Conservation (phyloP, 2,797 vertebrate genomes). For the Lepilemur ruficaudatus region DNA sequence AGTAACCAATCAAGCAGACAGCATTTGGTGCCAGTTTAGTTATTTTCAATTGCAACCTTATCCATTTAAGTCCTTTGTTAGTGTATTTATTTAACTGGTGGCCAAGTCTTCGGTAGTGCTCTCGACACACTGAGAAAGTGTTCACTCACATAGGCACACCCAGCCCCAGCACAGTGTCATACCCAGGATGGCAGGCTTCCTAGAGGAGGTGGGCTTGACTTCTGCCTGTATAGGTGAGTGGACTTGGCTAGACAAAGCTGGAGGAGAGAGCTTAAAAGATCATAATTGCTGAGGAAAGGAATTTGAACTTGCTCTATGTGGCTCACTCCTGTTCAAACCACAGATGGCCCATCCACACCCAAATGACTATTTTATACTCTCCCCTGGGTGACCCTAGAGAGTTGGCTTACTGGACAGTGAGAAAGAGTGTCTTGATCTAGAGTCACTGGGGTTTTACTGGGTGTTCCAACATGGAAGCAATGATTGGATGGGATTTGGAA, state of each 20-base stretch:
- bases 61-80: not conserved
- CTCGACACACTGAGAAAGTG: not conserved
- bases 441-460: not conserved
- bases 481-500: not conserved
- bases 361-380: not conserved
- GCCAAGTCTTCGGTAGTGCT: not conserved
- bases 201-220: not conserved
- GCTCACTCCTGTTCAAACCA: not conserved
- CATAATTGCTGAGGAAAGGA: not conserved
- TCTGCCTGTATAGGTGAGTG: not conserved
- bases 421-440: not conserved
- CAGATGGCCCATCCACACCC: not conserved
- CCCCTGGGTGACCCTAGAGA: not conserved
- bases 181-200: not conserved
- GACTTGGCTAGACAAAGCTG: not conserved
- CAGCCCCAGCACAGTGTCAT: not conserved
- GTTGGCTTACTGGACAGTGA: not conserved
- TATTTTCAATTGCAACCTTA: not conserved
- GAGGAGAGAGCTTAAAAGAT: not conserved
- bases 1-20: not conserved
- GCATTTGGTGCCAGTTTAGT: not conserved
- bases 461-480: not conserved
- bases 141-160: fast-evolving
- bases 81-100: not conserved
- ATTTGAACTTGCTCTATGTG: not conserved